Evolutionary conservation across 2,888 invertebrate genomes (phyloP).

Genomic region (Cabera pusaria): DNA sequence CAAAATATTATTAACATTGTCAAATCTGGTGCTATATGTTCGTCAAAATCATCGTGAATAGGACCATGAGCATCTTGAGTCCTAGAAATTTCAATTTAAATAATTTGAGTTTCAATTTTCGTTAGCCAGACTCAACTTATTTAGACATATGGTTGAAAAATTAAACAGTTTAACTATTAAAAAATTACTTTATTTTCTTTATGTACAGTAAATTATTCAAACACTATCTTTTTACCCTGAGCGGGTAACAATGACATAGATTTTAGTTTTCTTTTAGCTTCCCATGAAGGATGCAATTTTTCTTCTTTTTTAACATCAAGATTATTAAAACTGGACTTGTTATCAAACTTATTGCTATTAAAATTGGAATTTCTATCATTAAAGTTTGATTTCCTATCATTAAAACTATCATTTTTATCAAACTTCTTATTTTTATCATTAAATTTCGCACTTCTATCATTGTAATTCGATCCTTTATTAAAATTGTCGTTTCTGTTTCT

Average conservation of each 20-base stretch:
- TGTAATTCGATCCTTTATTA: slow-evolving; percentile 25
- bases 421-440: slow-evolving; percentile 18
- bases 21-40: too few species aligned
- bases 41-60: too few species aligned
- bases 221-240: slow-evolving; percentile 75
- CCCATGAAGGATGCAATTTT: slow-evolving; percentile 81
- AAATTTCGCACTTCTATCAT: slow-evolving; percentile 24
- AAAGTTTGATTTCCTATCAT: slow-evolving; percentile 6
- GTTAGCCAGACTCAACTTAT: too few species aligned
- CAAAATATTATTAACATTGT: too few species aligned
- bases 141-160: slow-evolving; percentile 6
- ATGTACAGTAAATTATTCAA: slow-evolving; percentile 50
- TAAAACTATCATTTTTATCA: slow-evolving; percentile 17
- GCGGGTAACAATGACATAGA: slow-evolving; percentile 63
- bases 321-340: too few species aligned
- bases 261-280: slow-evolving; percentile 70
- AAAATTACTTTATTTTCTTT: too few species aligned
- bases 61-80: too few species aligned
- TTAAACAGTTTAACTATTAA: slow-evolving; percentile 7
- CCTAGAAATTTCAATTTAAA: too few species aligned
- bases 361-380: slow-evolving; percentile 17
- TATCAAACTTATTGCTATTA: too few species aligned
- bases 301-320: slow-evolving; percentile 49
- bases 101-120: too few species aligned
- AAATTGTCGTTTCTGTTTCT: slow-evolving; percentile 17